Base-by-base conservation (phyloP, 2,797 vertebrate species). In the Pangasius djambal region DNA sequence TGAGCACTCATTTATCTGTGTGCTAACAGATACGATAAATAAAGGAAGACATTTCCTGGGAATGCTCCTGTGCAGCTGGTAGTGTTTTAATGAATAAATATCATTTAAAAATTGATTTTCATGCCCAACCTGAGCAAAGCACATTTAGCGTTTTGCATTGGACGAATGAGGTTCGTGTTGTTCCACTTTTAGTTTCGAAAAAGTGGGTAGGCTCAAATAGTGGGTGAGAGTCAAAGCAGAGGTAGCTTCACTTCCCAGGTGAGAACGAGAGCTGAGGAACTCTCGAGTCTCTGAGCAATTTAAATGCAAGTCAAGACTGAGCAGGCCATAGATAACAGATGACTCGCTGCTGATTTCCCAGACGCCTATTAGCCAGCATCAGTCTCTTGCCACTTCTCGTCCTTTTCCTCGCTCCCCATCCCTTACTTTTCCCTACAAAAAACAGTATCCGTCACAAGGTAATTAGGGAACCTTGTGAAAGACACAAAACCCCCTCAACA, bases 281-380 rank as follows among this genome's bases (percentile, higher is more conserved):
- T 31, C 63, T 50, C 3, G 61, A 69, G 83, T 85, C 63, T 52
- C 48, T 52, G n/a, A 85, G 44, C 83, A 85, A 69, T 85, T 85
- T 69, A 69, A 85, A 85, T 85, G 63, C 48, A 9, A 69, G 63
- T 67, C 63, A 34, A 69, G 83, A 69, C 44, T 31, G 83, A 85
- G 83, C 2, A 4, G 25, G 72, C 48, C 59, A 78, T 15, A 78
- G 86, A 87, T 65, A 78, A 87, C 72, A 52, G 59, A 87, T 65
- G 86, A 87, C 57, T 78, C 20, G 40, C 74, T 31, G 74, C 72
- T 50, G 86, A 75, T 77, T 87, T 87, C 59, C 86, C 57, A 75
- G 85, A 86, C n/a, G 22, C 34, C 50, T 74, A 70, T 88, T 72
- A 88, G 48, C 67, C 67, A 34, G 65, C 86, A 78, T 87, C 86